Evolutionary conservation across 1,140 invertebrate genomes (phyloP).

Genomic region (Brachionus angularis): DNA sequence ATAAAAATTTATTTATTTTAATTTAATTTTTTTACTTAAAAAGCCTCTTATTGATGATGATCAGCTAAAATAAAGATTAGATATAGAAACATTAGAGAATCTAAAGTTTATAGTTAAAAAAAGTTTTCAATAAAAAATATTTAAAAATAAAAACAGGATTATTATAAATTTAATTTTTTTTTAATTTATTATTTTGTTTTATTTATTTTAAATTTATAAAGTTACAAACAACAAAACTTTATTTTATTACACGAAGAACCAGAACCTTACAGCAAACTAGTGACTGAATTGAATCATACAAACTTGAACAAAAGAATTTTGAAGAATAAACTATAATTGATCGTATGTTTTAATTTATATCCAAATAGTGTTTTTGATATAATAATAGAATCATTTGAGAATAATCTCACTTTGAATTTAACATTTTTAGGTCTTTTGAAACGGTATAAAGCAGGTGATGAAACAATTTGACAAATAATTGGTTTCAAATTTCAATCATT

Average conservation of each 20-base stretch:
- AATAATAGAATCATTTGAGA: constrained; percentile 92
- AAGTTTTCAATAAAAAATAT: constrained; percentile 85
- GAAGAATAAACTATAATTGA: constrained; percentile 46
- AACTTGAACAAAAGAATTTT: constrained; percentile 50
- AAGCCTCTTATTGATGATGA: constrained; percentile 16
- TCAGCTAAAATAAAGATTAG: constrained; percentile 26
- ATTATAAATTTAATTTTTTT: constrained; percentile 71
- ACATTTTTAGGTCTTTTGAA: constrained; percentile 78
- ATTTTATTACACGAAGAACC: constrained; percentile 96
- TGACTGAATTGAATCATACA: constrained; percentile 84
- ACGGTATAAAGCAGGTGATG: constrained; percentile 70
- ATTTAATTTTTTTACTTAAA: not conserved
- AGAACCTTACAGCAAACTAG: constrained; percentile 95
- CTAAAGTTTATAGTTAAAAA: constrained; percentile 21
- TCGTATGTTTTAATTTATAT: constrained; percentile 94
- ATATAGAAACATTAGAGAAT: constrained; percentile 31
- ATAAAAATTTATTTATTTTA: too few species aligned
- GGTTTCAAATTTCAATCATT: constrained; percentile 87
- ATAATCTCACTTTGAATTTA: constrained; percentile 52
- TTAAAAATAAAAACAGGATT: constrained; percentile 96
- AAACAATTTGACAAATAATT: constrained; percentile 83
- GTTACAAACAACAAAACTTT: constrained; percentile 98
- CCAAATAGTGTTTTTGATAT: constrained; percentile 95
- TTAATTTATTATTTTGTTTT: not conserved
- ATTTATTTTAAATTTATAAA: constrained; percentile 59